phyloP scores from a whole-genome alignment of 2,113 vertebrate genomes.

The Panthera uncia region DNA sequence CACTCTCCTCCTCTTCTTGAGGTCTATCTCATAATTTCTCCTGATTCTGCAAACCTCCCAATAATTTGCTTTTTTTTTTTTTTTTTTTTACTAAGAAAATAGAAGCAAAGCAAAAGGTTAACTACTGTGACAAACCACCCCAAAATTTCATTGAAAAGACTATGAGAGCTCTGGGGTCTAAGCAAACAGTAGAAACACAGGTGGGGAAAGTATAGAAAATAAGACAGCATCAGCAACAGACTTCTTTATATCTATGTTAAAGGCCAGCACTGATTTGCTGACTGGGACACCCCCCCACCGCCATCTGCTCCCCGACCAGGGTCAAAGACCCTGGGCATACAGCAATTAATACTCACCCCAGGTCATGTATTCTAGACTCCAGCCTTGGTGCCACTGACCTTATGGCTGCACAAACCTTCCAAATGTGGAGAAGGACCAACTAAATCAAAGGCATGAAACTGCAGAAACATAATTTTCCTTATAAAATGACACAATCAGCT shows the following conservation, averaged over 20 bases:
- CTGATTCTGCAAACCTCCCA: neutral
- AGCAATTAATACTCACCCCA: neutral
- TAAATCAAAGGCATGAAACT: neutral
- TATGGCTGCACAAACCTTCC: neutral
- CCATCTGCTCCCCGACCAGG: neutral
- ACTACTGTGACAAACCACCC: neutral
- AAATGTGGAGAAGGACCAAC: neutral
- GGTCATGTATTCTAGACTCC: neutral
- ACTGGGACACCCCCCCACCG: neutral
- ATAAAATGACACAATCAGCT: constrained; percentile 13
- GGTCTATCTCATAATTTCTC: neutral
- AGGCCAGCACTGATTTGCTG: neutral
- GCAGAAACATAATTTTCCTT: constrained; percentile 10
- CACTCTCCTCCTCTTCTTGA: neutral
- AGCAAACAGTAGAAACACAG: neutral
- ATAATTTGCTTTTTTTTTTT: neutral
- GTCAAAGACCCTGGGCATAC: neutral
- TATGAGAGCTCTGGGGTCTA: neutral
- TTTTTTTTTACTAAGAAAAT: neutral
- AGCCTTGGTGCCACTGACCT: neutral
- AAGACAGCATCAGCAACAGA: neutral
- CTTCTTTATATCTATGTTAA: neutral
- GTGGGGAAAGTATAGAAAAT: neutral
- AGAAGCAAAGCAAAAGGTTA: constrained; percentile 20
- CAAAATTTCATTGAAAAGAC: neutral